These are phyloP conservation scores for Dendrolimus kikuchii DNA, from an alignment of 1,140 invertebrate genomes.

Conservation along the genomic window DNA sequence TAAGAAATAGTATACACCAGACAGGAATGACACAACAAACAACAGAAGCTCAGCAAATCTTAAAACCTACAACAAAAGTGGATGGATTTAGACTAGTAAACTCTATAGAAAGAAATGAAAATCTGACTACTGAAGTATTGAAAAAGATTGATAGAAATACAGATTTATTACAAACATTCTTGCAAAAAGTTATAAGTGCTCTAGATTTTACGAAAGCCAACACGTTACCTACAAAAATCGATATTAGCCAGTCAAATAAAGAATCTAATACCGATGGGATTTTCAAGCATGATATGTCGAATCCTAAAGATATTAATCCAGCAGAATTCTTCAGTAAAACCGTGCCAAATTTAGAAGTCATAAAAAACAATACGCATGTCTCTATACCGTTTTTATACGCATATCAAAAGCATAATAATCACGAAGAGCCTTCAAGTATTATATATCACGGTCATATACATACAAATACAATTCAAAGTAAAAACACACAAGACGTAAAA, in stretches of 20 bases:
- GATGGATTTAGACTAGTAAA: conserved; percentile 5
- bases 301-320: not conserved
- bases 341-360: not conserved
- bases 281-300: too few species aligned
- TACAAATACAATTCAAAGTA: conserved; percentile 11
- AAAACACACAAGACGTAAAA: conserved; percentile 4
- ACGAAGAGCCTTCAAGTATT: conserved; percentile 17
- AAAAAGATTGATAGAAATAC: conserved; percentile 40
- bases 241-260: not conserved
- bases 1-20: conserved; percentile 1
- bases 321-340: not conserved
- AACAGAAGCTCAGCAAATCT: not conserved
- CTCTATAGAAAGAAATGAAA: conserved; percentile 27
- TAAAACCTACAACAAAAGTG: conserved; percentile 9
- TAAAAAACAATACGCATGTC: conserved; percentile 17
- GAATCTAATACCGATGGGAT: too few species aligned
- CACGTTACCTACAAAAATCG: not conserved
- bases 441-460: conserved; percentile 38
- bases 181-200: conserved; percentile 28
- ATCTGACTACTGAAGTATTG: conserved; percentile 33
- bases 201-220: not conserved
- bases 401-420: conserved; percentile 23
- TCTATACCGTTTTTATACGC: conserved; percentile 31
- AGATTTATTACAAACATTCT: conserved; percentile 28
- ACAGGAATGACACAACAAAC: conserved; percentile 1